Evolutionary conservation across 2,797 vertebrate genomes (phyloP).

Genomic region (Melanitta fusca): DNA sequence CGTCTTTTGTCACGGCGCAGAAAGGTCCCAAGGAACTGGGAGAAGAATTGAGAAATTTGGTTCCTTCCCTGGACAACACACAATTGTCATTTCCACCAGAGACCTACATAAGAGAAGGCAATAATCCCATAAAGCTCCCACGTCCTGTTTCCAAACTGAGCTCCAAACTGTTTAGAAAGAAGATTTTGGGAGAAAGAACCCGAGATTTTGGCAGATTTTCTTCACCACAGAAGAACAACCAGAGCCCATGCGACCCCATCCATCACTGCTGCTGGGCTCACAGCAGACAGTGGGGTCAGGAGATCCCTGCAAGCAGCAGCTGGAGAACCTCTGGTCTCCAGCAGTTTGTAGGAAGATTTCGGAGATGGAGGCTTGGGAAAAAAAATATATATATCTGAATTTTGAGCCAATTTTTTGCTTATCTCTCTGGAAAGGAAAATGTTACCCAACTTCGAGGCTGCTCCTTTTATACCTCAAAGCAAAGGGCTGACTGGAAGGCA

Average conservation of each 20-base stretch:
- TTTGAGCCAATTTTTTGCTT: neutral
- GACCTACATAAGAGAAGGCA: fast-evolving
- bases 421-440: neutral
- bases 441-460: neutral
- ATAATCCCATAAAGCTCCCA: neutral
- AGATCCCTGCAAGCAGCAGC: neutral
- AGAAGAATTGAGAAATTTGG: neutral
- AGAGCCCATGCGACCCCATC: neutral
- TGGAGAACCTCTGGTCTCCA: neutral
- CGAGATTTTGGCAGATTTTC: neutral
- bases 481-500: neutral
- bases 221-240: neutral
- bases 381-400: neutral
- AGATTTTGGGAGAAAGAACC: neutral
- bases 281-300: neutral
- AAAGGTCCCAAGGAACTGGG: neutral
- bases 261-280: neutral
- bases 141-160: neutral
- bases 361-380: neutral
- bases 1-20: fast-evolving
- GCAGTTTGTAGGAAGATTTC: neutral
- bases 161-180: neutral
- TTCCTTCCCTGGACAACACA: neutral
- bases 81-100: neutral
- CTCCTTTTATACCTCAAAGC: neutral